These are phyloP conservation scores for Leucosticte australis DNA, from an alignment of 2,113 vertebrate species.

Conservation along the genomic window DNA sequence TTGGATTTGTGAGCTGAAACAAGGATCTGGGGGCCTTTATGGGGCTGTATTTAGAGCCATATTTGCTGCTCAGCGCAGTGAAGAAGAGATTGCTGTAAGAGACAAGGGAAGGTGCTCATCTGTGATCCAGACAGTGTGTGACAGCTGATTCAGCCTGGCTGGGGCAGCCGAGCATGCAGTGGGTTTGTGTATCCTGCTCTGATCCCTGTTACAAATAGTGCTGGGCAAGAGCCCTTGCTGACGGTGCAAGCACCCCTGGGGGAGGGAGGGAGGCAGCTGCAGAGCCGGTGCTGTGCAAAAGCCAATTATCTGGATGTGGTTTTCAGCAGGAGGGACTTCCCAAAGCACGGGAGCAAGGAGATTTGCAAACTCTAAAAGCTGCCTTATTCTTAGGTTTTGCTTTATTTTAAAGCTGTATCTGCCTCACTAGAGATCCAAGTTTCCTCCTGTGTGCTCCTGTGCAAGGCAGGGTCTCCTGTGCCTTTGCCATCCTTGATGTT, in stretches of 20 bases:
- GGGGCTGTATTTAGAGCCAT: neutral
- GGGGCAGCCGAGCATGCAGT: conserved; percentile 1
- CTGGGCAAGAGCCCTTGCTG: conserved; percentile 22
- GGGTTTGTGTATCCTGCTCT: neutral
- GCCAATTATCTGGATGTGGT: neutral
- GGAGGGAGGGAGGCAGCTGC: neutral
- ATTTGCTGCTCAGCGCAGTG: conserved; percentile 28
- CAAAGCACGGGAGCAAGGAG: neutral
- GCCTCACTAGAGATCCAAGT: neutral
- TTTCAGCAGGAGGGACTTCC: conserved; percentile 5
- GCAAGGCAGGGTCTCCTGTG: neutral
- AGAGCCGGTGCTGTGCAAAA: neutral
- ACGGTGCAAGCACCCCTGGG: neutral
- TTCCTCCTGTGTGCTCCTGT: neutral
- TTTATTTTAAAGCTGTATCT: neutral
- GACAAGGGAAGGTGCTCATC: neutral
- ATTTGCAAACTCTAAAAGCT: neutral
- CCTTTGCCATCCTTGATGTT: rapidly evolving
- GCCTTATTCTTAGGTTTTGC: neutral
- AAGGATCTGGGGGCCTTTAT: neutral
- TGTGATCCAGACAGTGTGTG: neutral
- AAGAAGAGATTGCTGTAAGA: neutral
- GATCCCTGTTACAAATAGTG: neutral
- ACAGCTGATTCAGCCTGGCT: conserved; percentile 51
- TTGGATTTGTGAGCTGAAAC: neutral